A percentile compares a stretch with the other conserved stretches of the same genome.
Evolutionary conservation across 2,113 vertebrate species (phyloP).

Genomic region (Brachirus orientalis): DNA sequence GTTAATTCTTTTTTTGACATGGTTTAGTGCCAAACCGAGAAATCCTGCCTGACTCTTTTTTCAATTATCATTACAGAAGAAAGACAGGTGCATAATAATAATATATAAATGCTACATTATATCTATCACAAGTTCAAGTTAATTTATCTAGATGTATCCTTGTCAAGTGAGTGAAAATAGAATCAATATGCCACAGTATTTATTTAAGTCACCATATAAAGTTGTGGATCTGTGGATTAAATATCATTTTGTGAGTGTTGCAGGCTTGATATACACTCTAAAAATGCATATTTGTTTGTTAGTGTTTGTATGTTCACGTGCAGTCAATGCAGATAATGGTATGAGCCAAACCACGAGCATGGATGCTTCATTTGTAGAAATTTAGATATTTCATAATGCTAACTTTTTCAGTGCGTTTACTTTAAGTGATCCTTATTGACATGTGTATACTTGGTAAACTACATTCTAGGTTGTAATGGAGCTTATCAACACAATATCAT

Average conservation of each 20-base stretch:
- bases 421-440: slow-evolving; percentile 39
- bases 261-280: slow-evolving; percentile 8
- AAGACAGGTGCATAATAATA: slow-evolving; percentile 15
- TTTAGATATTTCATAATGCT: not conserved
- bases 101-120: slow-evolving; percentile 39
- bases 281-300: slow-evolving; percentile 6
- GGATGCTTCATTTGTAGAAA: not conserved
- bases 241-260: slow-evolving; percentile 8
- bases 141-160: slow-evolving; percentile 55
- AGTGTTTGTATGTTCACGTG: slow-evolving; percentile 21
- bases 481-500: not conserved
- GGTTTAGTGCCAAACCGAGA: slow-evolving; percentile 66
- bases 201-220: slow-evolving; percentile 33
- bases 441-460: slow-evolving; percentile 15
- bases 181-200: slow-evolving; percentile 58
- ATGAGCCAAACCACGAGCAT: not conserved
- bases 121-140: slow-evolving; percentile 47
- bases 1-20: slow-evolving; percentile 43
- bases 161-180: slow-evolving; percentile 20
- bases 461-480: slow-evolving; percentile 9
- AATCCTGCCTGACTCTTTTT: slow-evolving; percentile 23
- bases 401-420: slow-evolving; percentile 4
- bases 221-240: not conserved
- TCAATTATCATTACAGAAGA: slow-evolving; percentile 15
- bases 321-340: slow-evolving; percentile 2